Percentiles rank a stretch among this genome's conserved stretches.
phyloP scores from a whole-genome alignment of 2,113 vertebrate species.

The Mesembrinibis cayennensis region DNA sequence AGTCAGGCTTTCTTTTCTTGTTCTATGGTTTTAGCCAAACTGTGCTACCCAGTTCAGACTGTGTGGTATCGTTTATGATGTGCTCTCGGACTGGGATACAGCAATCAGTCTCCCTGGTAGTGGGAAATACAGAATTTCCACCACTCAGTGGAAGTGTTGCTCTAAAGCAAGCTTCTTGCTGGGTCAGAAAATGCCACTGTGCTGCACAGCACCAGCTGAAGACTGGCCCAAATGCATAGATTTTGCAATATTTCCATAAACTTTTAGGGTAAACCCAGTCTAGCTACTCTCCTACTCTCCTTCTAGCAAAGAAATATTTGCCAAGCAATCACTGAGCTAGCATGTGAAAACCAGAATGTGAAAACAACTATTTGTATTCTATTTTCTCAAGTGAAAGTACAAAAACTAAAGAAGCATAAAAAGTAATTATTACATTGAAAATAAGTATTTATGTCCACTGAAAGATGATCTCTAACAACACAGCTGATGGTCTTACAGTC shows the following conservation, averaged over 20 bases:
- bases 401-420: not conserved
- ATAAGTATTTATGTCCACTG: not conserved
- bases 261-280: not conserved
- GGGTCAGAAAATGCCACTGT: not conserved
- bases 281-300: not conserved
- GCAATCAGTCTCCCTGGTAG: not conserved
- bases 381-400: not conserved
- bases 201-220: not conserved
- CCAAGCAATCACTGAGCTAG: not conserved
- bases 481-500: not conserved
- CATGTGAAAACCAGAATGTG: not conserved
- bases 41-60: not conserved
- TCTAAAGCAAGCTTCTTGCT: not conserved
- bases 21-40: not conserved
- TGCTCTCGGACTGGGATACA: not conserved
- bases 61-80: not conserved
- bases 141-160: not conserved
- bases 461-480: not conserved
- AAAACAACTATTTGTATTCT: not conserved
- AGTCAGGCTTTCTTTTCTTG: not conserved
- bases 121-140: not conserved
- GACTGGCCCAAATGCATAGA: not conserved
- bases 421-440: not conserved
- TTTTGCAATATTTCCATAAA: not conserved
- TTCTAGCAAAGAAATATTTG: not conserved